A percentile compares a stretch with the other conserved stretches of the same genome.
Evolutionary conservation across 2,888 invertebrate genomes (phyloP).

Genomic region (Caenorhabditis zanzibari): DNA sequence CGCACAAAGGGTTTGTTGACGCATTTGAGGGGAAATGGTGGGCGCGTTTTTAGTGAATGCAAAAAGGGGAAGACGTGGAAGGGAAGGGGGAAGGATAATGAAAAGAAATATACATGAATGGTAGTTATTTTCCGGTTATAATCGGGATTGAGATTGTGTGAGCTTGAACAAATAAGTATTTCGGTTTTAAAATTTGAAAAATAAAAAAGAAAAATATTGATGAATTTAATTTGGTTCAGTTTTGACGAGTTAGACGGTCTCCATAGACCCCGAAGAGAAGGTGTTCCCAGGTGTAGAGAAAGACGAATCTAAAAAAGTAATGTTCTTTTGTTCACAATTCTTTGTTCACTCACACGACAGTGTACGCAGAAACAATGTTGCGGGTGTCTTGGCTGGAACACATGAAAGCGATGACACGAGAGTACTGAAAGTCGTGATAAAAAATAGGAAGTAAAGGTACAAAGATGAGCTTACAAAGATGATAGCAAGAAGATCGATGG

Average conservation of each 20-base stretch:
- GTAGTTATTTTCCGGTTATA: too few relatives aligned
- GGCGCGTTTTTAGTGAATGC: slow-evolving; percentile 10
- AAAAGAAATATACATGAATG: background rate
- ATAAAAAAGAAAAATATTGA: too few relatives aligned
- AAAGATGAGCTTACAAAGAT: slow-evolving; percentile 19
- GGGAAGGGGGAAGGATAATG: background rate
- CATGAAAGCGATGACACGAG: slow-evolving; percentile 28
- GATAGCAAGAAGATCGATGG: slow-evolving; percentile 12
- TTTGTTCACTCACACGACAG: slow-evolving; percentile 31
- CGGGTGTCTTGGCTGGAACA: slow-evolving; percentile 9
- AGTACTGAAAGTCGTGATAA: slow-evolving; percentile 24
- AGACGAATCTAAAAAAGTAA: slow-evolving; percentile 26
- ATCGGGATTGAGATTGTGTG: too few relatives aligned
- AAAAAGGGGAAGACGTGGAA: background rate
- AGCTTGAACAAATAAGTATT: too few relatives aligned
- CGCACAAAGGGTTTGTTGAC: background rate
- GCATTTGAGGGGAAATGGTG: slow-evolving; percentile 1
- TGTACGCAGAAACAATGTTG: slow-evolving; percentile 25
- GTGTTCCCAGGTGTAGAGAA: slow-evolving; percentile 39
- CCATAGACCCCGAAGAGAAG: slow-evolving; percentile 5
- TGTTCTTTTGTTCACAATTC: background rate
- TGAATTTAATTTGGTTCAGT: too few relatives aligned
- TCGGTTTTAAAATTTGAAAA: too few relatives aligned
- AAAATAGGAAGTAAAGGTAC: background rate
- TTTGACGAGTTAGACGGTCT: background rate